Base-by-base conservation (phyloP, 2,113 vertebrate genomes). In the Cranoglanis bouderius region DNA sequence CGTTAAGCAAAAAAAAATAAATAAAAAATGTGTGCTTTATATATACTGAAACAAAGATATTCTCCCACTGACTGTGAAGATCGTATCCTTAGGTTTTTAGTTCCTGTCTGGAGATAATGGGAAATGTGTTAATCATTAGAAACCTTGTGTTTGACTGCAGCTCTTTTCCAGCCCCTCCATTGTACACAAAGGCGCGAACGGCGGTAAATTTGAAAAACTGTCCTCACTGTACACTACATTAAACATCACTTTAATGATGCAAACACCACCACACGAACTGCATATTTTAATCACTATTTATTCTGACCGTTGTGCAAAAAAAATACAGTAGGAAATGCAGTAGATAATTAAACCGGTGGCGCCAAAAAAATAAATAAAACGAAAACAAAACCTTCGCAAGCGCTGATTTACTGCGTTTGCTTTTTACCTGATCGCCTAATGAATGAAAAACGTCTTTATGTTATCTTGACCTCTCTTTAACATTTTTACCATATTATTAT, bases 121-220 rank as follows among this genome's bases (percentile, higher is more conserved):
- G 1, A 21, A 70, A 49, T 4, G 8, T 7, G 77, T 83, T 49
- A 32, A 7, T 78, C 57, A 55, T 49, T 35, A 8, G 32, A n/a
- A 59, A 43, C 32, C 4, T 59, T 85, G 59, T 53, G 84, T 89
- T 85, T 93, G 94, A 92, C 92, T 51, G 46, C 94, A 95, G 95
- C 94, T 94, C 95, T 91, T 95, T 95, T 94, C 94, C 90, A 91
- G 84, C 67, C 86, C 92, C 88, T 94, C 93, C 93, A 90, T 95
- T 95, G 95, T 95, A 92, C 93, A 92, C 92, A 85, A 96, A 95
- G 95, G 96, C 96, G 96, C 96, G 95, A 96, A 96, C 92, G 87
- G 93, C 92, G 29, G 87, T 81, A 85, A 8, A 49, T 96, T 96
- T 95, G 92, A 96, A 96, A 95, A 93, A 77, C 87, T 84, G 87